These are phyloP conservation scores for Trachelus iudaicus DNA, from an alignment of 2,888 invertebrate genomes.

Conservation along the genomic window DNA sequence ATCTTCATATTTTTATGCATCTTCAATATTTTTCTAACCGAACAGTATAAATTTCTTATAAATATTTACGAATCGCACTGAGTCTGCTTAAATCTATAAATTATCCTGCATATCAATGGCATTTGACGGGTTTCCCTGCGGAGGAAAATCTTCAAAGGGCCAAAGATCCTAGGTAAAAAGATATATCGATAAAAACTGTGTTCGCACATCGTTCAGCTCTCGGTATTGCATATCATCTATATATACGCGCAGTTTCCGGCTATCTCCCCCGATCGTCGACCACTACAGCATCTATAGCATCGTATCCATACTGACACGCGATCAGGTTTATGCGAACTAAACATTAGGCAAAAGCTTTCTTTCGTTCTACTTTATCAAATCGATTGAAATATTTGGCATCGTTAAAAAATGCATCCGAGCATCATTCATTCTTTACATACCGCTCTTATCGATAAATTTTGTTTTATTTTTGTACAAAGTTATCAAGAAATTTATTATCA, in stretches of 20 bases:
- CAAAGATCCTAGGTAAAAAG: slow-evolving; percentile 1
- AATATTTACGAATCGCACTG: not conserved
- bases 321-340: not conserved
- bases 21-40: not conserved
- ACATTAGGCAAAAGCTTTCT: not conserved
- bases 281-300: slow-evolving; percentile 39
- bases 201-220: slow-evolving; percentile 25
- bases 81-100: not conserved
- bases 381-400: not conserved
- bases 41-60: not conserved
- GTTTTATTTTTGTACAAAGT: not conserved
- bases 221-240: slow-evolving; percentile 33
- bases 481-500: not conserved
- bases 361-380: not conserved
- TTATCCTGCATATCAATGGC: not conserved
- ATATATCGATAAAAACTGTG: slow-evolving; percentile 16
- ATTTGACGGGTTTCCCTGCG: not conserved
- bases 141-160: not conserved
- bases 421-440: not conserved
- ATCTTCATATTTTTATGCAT: not conserved
- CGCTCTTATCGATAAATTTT: not conserved
- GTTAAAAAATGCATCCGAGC: not conserved
- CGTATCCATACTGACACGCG: slow-evolving; percentile 1
- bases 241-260: slow-evolving; percentile 57
- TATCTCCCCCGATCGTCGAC: slow-evolving; percentile 55